A percentile compares a stretch with the other conserved stretches of the same genome.
Conservation (phyloP, 2,797 vertebrate genomes). For the Margarornis squamiger region DNA sequence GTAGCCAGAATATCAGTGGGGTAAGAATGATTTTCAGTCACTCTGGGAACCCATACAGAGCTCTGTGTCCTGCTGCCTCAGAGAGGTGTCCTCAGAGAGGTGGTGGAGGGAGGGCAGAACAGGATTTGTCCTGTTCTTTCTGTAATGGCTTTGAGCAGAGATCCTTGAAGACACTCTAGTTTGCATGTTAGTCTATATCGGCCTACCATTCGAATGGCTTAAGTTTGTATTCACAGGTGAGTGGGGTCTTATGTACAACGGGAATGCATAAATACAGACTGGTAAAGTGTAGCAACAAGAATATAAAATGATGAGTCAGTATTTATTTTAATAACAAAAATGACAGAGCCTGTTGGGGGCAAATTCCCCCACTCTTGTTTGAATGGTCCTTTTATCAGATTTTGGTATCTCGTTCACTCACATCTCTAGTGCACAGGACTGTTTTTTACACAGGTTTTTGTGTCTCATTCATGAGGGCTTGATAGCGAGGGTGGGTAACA, state of each 20-base stretch:
- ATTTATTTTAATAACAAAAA: background rate
- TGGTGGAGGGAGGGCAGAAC: background rate
- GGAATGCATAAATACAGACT: background rate
- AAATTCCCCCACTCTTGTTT: background rate
- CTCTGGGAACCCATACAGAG: fast-evolving
- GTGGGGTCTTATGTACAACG: background rate
- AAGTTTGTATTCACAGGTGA: background rate
- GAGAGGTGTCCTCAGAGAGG: background rate
- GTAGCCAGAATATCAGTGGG: background rate
- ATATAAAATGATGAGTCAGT: background rate
- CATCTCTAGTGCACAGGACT: too few relatives aligned
- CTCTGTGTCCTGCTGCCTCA: background rate
- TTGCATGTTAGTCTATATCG: background rate
- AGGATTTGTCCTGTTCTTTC: background rate
- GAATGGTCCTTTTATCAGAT: background rate
- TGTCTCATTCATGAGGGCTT: background rate
- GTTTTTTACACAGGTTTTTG: background rate
- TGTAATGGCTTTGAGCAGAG: background rate
- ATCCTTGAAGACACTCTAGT: background rate
- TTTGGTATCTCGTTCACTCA: background rate
- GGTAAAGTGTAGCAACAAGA: background rate
- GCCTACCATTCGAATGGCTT: fast-evolving
- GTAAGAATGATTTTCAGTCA: background rate
- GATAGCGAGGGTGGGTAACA: background rate
- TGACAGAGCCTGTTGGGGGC: fast-evolving